phyloP scores from a whole-genome alignment of 2,888 invertebrate genomes.

The Sinohyriopsis cumingii region DNA sequence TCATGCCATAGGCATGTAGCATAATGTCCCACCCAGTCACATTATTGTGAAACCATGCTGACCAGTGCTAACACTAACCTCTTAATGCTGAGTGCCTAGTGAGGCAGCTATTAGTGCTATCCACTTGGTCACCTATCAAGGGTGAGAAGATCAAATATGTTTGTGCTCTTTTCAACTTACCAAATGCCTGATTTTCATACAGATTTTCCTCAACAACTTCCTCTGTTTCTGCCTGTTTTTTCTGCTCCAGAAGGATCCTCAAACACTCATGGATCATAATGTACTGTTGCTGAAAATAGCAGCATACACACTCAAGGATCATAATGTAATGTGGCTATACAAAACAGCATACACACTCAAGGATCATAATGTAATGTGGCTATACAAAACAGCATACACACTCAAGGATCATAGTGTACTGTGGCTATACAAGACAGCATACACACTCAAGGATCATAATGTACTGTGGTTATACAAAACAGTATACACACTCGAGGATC shows the following conservation, averaged over 20 bases:
- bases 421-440: constrained; percentile 33
- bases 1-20: too few relatives aligned
- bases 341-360: constrained; percentile 26
- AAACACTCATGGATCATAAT: constrained; percentile 49
- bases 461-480: constrained; percentile 44
- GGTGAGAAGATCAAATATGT: too few relatives aligned
- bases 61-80: too few relatives aligned
- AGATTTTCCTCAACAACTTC: constrained; percentile 69
- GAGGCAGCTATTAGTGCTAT: too few relatives aligned
- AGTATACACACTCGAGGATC: constrained; percentile 38
- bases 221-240: constrained; percentile 76
- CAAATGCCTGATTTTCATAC: too few relatives aligned
- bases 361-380: constrained; percentile 50
- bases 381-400: constrained; percentile 24
- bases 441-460: constrained; percentile 45
- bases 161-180: too few relatives aligned
- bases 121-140: too few relatives aligned
- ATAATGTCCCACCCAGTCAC: too few relatives aligned
- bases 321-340: constrained; percentile 50
- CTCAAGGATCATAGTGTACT: constrained; percentile 48
- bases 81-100: too few relatives aligned
- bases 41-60: too few relatives aligned
- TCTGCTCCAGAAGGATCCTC: constrained; percentile 75
- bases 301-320: constrained; percentile 37
- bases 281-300: constrained; percentile 44